phyloP scores from a whole-genome alignment of 2,888 invertebrate species.

The Cephus nigrinus region DNA sequence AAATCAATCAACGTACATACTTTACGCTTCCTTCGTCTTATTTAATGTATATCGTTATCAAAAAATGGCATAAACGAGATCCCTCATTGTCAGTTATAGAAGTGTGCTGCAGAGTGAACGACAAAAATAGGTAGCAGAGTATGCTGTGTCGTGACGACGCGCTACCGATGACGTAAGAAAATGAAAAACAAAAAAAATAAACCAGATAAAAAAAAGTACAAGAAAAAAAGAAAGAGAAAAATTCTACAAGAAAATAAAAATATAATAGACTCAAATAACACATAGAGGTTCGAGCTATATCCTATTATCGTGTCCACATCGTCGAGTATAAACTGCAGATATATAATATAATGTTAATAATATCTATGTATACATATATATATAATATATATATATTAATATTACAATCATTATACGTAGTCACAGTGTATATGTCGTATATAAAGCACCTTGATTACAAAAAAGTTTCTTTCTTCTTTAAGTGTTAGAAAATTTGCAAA shows the following conservation, averaged over 20 bases:
- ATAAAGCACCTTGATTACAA: conserved; percentile 59
- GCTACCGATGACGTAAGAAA: conserved; percentile 2
- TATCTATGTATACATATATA: conserved; percentile 44
- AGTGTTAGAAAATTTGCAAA: conserved; percentile 48
- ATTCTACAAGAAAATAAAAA: conserved; percentile 9
- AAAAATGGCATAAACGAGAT: conserved; percentile 56
- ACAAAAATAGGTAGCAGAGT: not conserved
- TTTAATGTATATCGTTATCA: conserved; percentile 39
- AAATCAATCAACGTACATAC: conserved; percentile 21
- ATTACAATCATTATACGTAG: conserved; percentile 28
- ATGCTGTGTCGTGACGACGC: not conserved
- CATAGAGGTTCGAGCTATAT: conserved; percentile 40
- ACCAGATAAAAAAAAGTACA: not conserved
- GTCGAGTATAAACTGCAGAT: conserved; percentile 40
- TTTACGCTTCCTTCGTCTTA: conserved; percentile 20
- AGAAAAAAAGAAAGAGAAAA: conserved; percentile 13
- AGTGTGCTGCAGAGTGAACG: not conserved
- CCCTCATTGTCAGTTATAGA: conserved; percentile 36
- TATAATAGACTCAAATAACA: conserved; percentile 30
- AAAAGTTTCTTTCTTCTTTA: conserved; percentile 32
- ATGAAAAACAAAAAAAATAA: not conserved
- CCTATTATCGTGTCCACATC: conserved; percentile 38
- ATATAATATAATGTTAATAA: conserved; percentile 36
- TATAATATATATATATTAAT: conserved; percentile 34
- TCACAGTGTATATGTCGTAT: conserved; percentile 37